These are phyloP conservation scores for Dyspetes luteomarginatus DNA, from an alignment of 2,888 invertebrate genomes.

Conservation along the genomic window DNA sequence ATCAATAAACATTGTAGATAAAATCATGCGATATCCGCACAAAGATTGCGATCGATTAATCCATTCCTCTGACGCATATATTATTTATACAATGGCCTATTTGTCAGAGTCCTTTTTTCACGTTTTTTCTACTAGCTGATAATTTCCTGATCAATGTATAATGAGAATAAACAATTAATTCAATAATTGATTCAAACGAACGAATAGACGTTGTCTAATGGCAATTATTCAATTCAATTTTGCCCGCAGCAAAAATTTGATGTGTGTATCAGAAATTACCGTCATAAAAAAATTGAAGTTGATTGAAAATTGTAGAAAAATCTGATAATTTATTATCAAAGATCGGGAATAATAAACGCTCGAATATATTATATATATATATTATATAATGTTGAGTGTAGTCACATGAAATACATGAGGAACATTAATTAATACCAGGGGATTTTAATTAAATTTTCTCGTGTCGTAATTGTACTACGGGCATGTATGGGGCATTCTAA, in stretches of 20 bases:
- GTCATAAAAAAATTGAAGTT: background rate
- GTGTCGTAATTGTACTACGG: constrained; percentile 55
- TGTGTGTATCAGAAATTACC: background rate
- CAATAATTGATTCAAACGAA: too few species aligned
- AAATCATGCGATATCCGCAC: constrained; percentile 5
- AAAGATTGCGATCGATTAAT: constrained; percentile 8
- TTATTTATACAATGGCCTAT: background rate
- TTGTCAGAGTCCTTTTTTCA: background rate
- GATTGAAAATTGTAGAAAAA: background rate
- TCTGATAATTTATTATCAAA: background rate
- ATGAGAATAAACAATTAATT: too few species aligned
- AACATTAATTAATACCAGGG: constrained; percentile 67
- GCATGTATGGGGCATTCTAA: background rate
- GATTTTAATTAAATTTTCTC: constrained; percentile 66
- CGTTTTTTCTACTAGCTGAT: background rate
- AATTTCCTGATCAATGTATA: background rate
- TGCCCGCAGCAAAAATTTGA: background rate
- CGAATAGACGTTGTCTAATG: too few species aligned
- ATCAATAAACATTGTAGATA: constrained; percentile 15
- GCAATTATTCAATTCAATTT: background rate
- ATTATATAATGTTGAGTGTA: too few species aligned
- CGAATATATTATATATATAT: too few species aligned
- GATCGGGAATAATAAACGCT: too few species aligned
- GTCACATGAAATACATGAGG: constrained; percentile 65
- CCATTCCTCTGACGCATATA: constrained; percentile 1